Conservation (phyloP, 2,113 vertebrate species). For the Pollimyrus isidori region DNA sequence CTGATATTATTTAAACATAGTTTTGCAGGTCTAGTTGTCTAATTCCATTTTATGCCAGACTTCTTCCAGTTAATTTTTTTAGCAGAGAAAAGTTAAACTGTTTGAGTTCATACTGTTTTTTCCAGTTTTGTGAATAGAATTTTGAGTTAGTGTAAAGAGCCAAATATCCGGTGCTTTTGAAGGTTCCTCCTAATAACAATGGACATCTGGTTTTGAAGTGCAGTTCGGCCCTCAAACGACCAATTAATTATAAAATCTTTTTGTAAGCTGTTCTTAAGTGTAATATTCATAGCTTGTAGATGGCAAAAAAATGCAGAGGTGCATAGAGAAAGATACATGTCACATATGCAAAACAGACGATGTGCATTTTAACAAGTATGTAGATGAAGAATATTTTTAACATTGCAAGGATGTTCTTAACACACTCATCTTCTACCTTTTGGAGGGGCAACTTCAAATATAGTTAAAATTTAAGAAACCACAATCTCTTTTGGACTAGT, state of each 20-base stretch:
- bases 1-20: neutral
- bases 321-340: neutral
- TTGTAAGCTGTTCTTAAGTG: no score
- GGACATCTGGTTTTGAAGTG: no score
- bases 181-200: neutral
- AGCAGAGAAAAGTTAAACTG: neutral
- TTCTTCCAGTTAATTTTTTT: neutral
- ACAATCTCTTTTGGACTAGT: conserved; percentile 30
- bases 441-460: conserved; percentile 50
- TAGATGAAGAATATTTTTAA: neutral
- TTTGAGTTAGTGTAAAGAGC: neutral
- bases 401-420: neutral
- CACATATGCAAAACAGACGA: neutral
- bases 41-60: neutral
- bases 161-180: neutral
- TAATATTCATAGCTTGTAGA: neutral
- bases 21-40: neutral
- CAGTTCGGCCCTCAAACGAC: no score
- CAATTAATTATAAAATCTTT: no score
- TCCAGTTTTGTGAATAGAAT: neutral
- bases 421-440: conserved; percentile 54
- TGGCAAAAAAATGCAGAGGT: neutral
- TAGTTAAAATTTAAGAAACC: conserved; percentile 44
- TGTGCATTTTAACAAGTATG: neutral
- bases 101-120: neutral